These are phyloP conservation scores for Periophthalmus modestus DNA, from an alignment of 2,113 vertebrate genomes.

Conservation along the genomic window DNA sequence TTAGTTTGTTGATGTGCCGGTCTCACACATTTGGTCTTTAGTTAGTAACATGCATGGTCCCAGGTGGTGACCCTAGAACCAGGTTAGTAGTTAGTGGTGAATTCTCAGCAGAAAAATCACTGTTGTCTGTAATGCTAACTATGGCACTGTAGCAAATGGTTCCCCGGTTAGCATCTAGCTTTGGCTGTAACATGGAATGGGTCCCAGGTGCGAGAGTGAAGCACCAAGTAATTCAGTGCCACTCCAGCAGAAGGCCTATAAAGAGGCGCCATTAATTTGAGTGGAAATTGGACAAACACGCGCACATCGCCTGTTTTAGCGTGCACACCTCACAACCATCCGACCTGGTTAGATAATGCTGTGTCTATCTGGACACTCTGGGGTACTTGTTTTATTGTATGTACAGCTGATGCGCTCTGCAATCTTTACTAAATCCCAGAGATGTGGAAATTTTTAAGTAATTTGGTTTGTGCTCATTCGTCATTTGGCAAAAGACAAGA, in stretches of 20 bases:
- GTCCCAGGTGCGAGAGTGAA: conserved; percentile 72
- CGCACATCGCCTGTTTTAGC: conserved; percentile 41
- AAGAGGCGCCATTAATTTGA: conserved; percentile 74
- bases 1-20: background rate
- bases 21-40: background rate
- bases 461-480: too few relatives aligned
- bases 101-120: conserved; percentile 17
- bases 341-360: conserved; percentile 52
- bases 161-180: conserved; percentile 66
- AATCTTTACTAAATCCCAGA: too few relatives aligned
- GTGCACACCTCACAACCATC: conserved; percentile 47
- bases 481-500: background rate
- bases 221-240: conserved; percentile 75
- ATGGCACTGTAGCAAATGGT: conserved; percentile 58
- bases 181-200: conserved; percentile 59
- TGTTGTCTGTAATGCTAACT: conserved; percentile 59
- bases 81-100: conserved; percentile 33
- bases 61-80: background rate
- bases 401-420: background rate
- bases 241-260: conserved; percentile 75
- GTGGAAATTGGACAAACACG: conserved; percentile 71
- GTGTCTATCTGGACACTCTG: conserved; percentile 7
- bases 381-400: background rate
- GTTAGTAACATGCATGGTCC: conserved; percentile 4
- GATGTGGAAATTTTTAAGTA: too few relatives aligned